Evolutionary conservation across 1,140 invertebrate species (phyloP), one percentile per base, ranked within the genome.

Genomic region (Amphibalanus amphitrite): DNA sequence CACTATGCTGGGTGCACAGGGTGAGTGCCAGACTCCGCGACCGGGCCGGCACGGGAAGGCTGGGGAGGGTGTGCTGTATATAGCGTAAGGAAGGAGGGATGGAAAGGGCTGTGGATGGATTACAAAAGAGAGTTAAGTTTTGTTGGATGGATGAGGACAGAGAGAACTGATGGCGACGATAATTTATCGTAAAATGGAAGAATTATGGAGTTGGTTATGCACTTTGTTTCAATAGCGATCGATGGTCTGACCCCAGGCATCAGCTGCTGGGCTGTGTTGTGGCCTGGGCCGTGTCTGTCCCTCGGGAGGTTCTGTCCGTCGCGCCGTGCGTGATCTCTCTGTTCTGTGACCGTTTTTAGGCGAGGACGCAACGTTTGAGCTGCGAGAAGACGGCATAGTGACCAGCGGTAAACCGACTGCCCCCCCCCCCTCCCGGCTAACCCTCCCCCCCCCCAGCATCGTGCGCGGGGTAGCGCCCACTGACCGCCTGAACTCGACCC

Each of bases 1-100:
- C n/a, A n/a, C n/a, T n/a, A n/a, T 99, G 96, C 83, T 99, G 67
- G 97, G 97, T 73, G 95, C 95, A 69, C 95, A 99, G 89, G 96
- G 97, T 93, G 87, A 78, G 77, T 77, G 25, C 13, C 47, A 59
- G 13, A 59, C 47, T 15, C 47, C 47, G 25, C 47, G 25, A 13
- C 13, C 47, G 25, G 13, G 25, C 47, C 13, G 13, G 25, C 47
- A 59, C 25, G 25, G 1, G 13, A 29, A 40, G 3, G 17, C 33
- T 64, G 26, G 25, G 25, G 28, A 26, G 30, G 28, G 69, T 29
- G 20, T 28, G 23, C 33, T n/a, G 20, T 23, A 28, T 70, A 26
- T 28, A 26, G 68, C 29, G 68, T 29, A 38, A 70, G 68, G 26
- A 26, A 15, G 29, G 64, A 65, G 23, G 25, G 26, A 69, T 69